phyloP scores from a whole-genome alignment of 1,140 invertebrate species.

The Tetragnatha versicolor region DNA sequence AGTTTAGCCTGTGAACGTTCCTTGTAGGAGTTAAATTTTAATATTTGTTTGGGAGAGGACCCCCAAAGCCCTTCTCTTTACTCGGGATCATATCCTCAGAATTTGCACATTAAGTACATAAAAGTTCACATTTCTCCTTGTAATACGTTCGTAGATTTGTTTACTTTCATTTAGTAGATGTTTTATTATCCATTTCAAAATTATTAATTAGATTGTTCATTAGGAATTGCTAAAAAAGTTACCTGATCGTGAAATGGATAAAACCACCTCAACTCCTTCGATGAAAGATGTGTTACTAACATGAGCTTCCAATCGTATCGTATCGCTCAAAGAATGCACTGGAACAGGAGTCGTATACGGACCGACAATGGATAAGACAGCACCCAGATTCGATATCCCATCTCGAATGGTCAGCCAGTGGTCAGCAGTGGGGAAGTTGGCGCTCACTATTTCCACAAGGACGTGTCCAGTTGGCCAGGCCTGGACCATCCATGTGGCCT shows the following conservation, averaged over 20 bases:
- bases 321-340: conserved; percentile 17
- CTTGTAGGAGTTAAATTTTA: too few species aligned
- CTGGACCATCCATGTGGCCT: conserved; percentile 5
- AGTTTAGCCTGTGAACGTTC: too few species aligned
- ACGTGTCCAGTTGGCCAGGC: conserved; percentile 35
- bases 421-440: conserved; percentile 14
- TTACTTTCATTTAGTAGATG: too few species aligned
- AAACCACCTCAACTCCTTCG: conserved; percentile 13
- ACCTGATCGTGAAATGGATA: conserved; percentile 26
- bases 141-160: too few species aligned
- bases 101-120: too few species aligned
- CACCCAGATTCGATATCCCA: conserved; percentile 37
- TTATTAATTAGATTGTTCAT: too few species aligned
- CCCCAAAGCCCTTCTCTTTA: too few species aligned
- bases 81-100: too few species aligned
- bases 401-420: conserved; percentile 53
- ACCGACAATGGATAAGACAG: conserved; percentile 40
- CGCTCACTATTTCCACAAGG: background rate
- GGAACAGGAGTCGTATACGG: background rate
- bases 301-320: conserved; percentile 45
- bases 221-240: too few species aligned
- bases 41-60: too few species aligned
- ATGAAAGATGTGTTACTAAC: conserved; percentile 5
- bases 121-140: too few species aligned
- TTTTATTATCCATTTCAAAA: too few species aligned